phyloP scores from a whole-genome alignment of 2,113 vertebrate species.

The Heteronetta atricapilla region DNA sequence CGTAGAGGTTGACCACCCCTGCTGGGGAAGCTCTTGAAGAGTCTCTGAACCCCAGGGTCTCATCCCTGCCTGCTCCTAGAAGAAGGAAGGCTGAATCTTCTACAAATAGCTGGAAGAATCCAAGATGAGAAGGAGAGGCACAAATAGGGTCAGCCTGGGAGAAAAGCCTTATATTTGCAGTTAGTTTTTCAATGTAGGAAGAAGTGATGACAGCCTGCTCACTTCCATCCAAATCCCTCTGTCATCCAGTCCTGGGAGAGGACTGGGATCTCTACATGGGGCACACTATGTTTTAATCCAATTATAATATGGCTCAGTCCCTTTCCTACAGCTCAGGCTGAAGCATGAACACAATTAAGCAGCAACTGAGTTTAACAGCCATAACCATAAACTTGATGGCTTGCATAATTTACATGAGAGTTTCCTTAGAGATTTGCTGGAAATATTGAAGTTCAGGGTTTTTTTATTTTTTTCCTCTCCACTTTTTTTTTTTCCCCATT shows the following conservation, averaged over 20 bases:
- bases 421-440: constrained; percentile 22
- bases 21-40: not conserved
- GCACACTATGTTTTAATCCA: constrained; percentile 44
- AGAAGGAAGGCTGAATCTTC: not conserved
- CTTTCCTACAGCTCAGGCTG: not conserved
- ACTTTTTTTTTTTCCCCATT: not conserved
- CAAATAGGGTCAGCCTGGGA: not conserved
- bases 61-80: not conserved
- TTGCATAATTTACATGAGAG: not conserved
- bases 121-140: not conserved
- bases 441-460: not conserved
- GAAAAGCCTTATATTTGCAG: not conserved
- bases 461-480: not conserved
- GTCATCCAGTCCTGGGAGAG: constrained; percentile 41
- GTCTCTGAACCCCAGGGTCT: not conserved
- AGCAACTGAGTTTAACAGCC: constrained; percentile 19
- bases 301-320: constrained; percentile 2
- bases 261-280: constrained; percentile 23
- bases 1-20: accelerated
- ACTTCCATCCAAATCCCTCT: constrained; percentile 27
- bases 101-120: not conserved
- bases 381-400: constrained; percentile 28
- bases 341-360: constrained; percentile 34
- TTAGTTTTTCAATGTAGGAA: constrained; percentile 4
- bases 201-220: constrained; percentile 42